Evolutionary conservation across 2,888 invertebrate genomes (phyloP), one percentile per base, ranked within the genome.

Genomic region (Chromoteleia sp.): DNA sequence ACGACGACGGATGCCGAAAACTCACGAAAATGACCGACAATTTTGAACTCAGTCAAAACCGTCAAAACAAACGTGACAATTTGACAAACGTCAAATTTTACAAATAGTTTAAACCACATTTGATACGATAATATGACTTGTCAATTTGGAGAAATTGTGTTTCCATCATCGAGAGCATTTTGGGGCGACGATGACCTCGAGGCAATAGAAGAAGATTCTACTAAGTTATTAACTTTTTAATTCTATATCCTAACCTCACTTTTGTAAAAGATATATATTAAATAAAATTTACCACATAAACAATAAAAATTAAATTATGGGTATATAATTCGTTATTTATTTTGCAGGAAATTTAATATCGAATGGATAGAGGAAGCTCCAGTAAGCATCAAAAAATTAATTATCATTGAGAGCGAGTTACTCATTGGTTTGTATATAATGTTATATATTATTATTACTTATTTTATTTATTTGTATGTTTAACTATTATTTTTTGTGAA

Each of bases 161-260:
- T 88, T 67, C 91, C 91, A 21, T 85, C 85, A 33, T 91, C 91
- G 1, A 86, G 91, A 71, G 91, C 91, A 25, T 91, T 91, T 86
- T 91, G 91, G 91, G 85, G 84, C 14, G 89, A 88, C 7, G 89
- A 90, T 14, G 90, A 91, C 5, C 90, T 88, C 36, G 88, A 88
- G 21, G 87, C 50, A 58, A 52, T 52, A 8, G 21, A 39, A 12
- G 83, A 83, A 12, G 74, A 29, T 67, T 52, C 25, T 5, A 25
- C 25, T 4, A 25, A 25, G 25, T 25, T 25, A 25, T 45, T 8
- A 14, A 14, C 14, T 19, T 41, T 14, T 12, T 7, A 41, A 45
- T 19, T 45, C 1, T 19, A 1, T 25, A 12, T 12, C 21, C 8
- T 70, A 70, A 70, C 56, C 56, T 56, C 8, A 25, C 25, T 25